Base-by-base conservation (phyloP, 2,113 vertebrate genomes). In the Tetraodon nigroviridis region DNA sequence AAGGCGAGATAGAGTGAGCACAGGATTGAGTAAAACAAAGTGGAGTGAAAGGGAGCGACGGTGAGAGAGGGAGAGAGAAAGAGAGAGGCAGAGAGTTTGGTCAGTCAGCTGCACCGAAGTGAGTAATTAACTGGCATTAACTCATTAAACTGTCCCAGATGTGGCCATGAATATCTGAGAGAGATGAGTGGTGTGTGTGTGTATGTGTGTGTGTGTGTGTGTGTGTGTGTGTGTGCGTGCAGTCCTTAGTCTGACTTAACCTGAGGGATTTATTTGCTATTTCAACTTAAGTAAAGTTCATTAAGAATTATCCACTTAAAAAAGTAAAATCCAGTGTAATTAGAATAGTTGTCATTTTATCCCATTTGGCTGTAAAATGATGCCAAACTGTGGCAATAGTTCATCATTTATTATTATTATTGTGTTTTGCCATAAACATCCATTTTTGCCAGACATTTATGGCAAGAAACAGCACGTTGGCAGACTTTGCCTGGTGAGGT, bases 51-150 rank as follows among this genome's bases (percentile, higher is more conserved):
- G 20, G 49, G 61, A 40, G 63, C 68, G 37, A 64, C 44, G 55
- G 52, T 49, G 12, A 63, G 54, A 55, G 58, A 54, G 57, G 44
- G 22, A 48, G 13, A 64, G 54, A 42, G 22, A 68, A 32, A 32
- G 47, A 59, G 14, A 44, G 13, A 55, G 20, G 60, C 64, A 57
- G 44, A 55, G 81, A 79, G 79, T 86, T 85, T 82, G 83, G 83
- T 83, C 69, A 72, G 76, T 87, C 81, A 79, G 77, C 76, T 68
- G 76, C 85, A 88, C 77, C 76, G 57, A 64, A 86, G 84, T 89
- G 86, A 90, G 86, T 91, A 89, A 90, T 91, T 90, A 89, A 88
- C 80, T 86, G 87, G 86, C 81, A 89, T 90, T 89, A 89, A 90
- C 84, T 88, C 86, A 90, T 91, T 90, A 89, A 90, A 89, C 78